Base-by-base conservation (phyloP, 1,140 invertebrate species). In the Sipha flava region DNA sequence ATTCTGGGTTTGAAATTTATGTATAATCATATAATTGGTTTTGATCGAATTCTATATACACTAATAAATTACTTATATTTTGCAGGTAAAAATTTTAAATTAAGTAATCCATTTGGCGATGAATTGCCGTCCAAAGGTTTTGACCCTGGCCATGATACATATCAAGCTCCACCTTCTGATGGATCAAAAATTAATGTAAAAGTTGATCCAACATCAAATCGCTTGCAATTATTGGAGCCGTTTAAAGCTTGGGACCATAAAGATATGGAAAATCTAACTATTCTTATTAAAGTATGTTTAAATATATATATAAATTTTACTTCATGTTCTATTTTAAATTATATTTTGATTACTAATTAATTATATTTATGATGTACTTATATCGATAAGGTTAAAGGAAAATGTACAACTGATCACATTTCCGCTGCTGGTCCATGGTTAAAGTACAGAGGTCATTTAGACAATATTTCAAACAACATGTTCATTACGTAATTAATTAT, bases 391-490 rank as follows among this genome's bases (percentile, higher is more conserved):
- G 94, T 96, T 1, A 97, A 97, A 88, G 97, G 97, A 82, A 99
- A 99, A 87, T 99, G 97, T 85, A 98, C 97, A 68, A 98, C 97
- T 40, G 97, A 99, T 90, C 97, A 99, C 87, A 99, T 99, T 85
- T 98, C 96, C 40, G 96, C 96, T 16, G 98, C 98, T 84, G 98
- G 98, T 79, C 97, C 97, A 64, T 99, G 98, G 98, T 90, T 99
- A 6, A 99, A 99, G 87, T 99, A 97, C 87, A 90, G 98, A 85
- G 98, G 98, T 59, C 98, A 99, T 87, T 90, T 99, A 83, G 98
- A 99, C 84, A 99, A 99, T 86, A 99, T 99, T 85, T 99, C 98
- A 31, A 99, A 99, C 87, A 99, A 99, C 83, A 93, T 99, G 91
- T 97, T 99, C 83, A 96, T 99, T 85, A 96, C 95, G 94, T 96